Evolutionary conservation across 1,140 invertebrate genomes (phyloP), one percentile per base, ranked within the genome.

Genomic region (Caerostris darwini): DNA sequence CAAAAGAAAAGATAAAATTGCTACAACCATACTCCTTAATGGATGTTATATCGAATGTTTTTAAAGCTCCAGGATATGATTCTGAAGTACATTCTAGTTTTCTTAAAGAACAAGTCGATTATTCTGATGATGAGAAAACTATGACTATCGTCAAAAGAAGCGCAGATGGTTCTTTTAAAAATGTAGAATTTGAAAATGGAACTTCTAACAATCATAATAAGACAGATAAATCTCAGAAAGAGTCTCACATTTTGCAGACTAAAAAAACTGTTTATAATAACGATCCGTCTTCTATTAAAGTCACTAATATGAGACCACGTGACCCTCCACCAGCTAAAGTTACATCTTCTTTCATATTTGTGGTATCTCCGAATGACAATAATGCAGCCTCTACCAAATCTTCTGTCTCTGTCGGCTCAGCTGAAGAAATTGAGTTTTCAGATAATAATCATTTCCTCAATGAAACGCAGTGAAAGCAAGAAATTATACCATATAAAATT

Each of bases 41-140:
- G 14, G 92, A 93, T 54, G 57, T 93, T 14, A 71, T 93, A 14
- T 93, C 92, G 7, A 77, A 93, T 12, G 92, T 93, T 10, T 93
- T 93, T 69, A 93, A 93, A 57, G 92, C 92, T 54, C 92, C 92
- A 2, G 92, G 92, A 19, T 93, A 93, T 61, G 92, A 93, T 56
- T 87, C 86, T 7, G 92, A 93, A 88, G 83, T 93, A 3, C 85
- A 92, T 69, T 14, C 59, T 12, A 53, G 53, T 12, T 87, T 87
- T 56, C 85, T 87, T 2, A 87, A 90, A 90, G 88, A 87, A 6
- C 85, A 90, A 58, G 64, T 34, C 8, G 6, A 57, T 88, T 59
- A 34, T 64, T 59, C 59, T 53, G 59, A 64, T 57, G 50, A 88
- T 64, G 12, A 88, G 34, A 53, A 88, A 57, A 53, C 82, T 53